A percentile compares a stretch with the other conserved stretches of the same genome.
Evolutionary conservation across 2,113 vertebrate species (phyloP).

Genomic region (Cryptomyrus ogoouensis): DNA sequence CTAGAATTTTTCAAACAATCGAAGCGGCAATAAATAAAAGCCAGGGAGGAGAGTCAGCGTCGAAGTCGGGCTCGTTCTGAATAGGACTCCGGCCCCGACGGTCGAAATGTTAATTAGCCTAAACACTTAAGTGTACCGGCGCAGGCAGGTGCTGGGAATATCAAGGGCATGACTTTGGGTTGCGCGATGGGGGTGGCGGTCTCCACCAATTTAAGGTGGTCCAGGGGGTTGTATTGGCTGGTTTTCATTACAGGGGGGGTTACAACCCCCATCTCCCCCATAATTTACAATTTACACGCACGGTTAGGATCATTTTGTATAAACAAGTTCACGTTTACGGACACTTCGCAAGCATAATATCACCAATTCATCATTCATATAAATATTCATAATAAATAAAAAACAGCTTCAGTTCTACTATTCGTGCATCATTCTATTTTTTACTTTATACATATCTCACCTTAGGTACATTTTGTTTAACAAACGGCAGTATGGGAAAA

Average conservation of each 20-base stretch:
- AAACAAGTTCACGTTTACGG: neutral
- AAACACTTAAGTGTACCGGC: neutral
- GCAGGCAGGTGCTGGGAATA: neutral
- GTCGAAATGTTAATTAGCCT: neutral
- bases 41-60: neutral
- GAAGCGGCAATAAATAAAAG: neutral
- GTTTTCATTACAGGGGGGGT: neutral
- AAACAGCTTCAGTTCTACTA: neutral
- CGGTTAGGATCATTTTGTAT: neutral
- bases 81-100: neutral
- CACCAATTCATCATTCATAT: neutral
- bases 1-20: neutral
- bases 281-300: neutral
- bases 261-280: neutral
- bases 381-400: neutral
- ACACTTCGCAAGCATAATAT: neutral
- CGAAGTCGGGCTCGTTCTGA: neutral
- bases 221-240: neutral
- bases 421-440: neutral
- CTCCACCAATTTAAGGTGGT: neutral
- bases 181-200: neutral
- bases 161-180: neutral
- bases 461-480: neutral
- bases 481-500: neutral
- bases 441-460: neutral